phyloP scores from a whole-genome alignment of 2,888 invertebrate genomes.

The Aspidapion aeneum region DNA sequence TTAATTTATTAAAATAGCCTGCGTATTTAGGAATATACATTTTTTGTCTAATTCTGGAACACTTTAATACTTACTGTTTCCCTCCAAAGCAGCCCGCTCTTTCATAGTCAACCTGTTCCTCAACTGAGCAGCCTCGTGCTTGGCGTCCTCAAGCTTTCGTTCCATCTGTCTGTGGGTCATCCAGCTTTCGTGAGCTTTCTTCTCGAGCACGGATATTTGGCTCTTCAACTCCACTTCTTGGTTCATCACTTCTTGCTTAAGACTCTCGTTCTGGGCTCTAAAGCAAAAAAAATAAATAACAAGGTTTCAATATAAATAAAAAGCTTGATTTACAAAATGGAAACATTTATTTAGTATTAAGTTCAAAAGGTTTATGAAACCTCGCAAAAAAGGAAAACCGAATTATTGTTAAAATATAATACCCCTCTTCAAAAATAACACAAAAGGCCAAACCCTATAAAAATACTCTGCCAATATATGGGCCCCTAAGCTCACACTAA shows the following conservation, averaged over 20 bases:
- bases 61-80: slow-evolving; percentile 49
- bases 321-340: slow-evolving; percentile 11
- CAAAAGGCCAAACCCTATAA: too few relatives aligned
- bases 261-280: slow-evolving; percentile 55
- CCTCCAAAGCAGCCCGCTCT: slow-evolving; percentile 52
- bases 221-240: slow-evolving; percentile 68
- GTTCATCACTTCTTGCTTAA: slow-evolving; percentile 83
- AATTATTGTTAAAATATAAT: neutral
- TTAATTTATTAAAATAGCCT: too few relatives aligned
- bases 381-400: slow-evolving; percentile 4
- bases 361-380: neutral
- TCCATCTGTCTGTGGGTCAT: slow-evolving; percentile 77
- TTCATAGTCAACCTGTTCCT: slow-evolving; percentile 58
- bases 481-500: too few relatives aligned
- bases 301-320: too few relatives aligned
- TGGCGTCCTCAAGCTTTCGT: slow-evolving; percentile 77
- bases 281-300: slow-evolving; percentile 20
- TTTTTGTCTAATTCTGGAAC: too few relatives aligned
- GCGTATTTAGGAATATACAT: too few relatives aligned
- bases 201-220: slow-evolving; percentile 76
- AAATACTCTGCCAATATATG: too few relatives aligned
- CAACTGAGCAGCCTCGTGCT: slow-evolving; percentile 65
- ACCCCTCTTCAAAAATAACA: neutral
- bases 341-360: slow-evolving; percentile 4
- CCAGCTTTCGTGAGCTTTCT: slow-evolving; percentile 84